Conservation (phyloP, 2,113 vertebrate species). For the Pardalotus punctatus region DNA sequence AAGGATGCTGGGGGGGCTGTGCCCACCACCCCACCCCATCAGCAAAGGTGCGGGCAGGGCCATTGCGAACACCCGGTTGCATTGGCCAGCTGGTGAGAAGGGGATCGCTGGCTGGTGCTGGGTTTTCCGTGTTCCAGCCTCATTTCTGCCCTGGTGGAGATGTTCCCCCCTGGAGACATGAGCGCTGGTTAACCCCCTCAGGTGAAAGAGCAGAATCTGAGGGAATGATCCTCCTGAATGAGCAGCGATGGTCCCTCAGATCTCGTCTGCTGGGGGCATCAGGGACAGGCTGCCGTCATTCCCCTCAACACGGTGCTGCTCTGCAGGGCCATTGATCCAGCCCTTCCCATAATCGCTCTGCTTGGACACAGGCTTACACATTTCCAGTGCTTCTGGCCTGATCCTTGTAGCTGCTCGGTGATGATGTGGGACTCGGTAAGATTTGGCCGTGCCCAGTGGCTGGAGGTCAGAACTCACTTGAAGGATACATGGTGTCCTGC, state of each 20-base stretch:
- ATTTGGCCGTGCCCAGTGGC: neutral
- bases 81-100: no score
- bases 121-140: neutral
- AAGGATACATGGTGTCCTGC: neutral
- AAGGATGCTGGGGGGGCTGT: neutral
- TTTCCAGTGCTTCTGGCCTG: neutral
- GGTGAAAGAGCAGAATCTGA: neutral
- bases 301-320: rapidly evolving
- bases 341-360: neutral
- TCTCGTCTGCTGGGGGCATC: neutral
- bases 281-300: neutral
- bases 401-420: neutral
- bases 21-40: neutral
- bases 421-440: neutral
- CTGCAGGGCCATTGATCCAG: neutral
- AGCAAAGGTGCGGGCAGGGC: neutral
- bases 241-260: neutral
- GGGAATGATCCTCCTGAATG: neutral
- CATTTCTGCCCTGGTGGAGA: neutral
- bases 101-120: neutral
- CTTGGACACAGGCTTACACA: neutral
- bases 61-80: no score
- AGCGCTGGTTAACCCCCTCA: neutral
- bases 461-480: neutral
- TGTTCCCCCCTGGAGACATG: neutral